Evolutionary conservation across 2,113 vertebrate species (phyloP).

Genomic region (Indicator indicator): DNA sequence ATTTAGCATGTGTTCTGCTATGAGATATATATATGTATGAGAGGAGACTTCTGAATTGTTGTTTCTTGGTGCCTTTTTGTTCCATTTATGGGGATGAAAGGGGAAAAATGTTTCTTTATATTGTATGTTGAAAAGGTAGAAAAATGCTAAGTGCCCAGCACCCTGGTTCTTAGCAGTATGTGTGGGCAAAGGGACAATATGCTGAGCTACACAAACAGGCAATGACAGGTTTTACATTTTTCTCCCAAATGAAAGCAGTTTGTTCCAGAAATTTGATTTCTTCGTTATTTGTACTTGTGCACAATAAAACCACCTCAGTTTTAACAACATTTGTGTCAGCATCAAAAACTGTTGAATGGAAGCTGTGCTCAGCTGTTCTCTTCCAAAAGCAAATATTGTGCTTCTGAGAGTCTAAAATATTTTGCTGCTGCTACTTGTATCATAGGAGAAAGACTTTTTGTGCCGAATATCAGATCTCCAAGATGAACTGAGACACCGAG

Average conservation of each 20-base stretch:
- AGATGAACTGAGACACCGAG: conserved; percentile 90
- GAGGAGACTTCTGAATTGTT: neutral
- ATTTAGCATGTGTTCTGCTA: neutral
- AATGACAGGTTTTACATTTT: neutral
- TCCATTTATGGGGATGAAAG: neutral
- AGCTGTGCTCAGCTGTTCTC: neutral
- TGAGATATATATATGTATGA: neutral
- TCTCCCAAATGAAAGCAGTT: neutral
- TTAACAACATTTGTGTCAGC: neutral
- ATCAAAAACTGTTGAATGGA: neutral
- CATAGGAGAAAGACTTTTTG: conserved; percentile 89
- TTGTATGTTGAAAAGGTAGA: rapidly evolving
- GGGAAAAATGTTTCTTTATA: neutral
- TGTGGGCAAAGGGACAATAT: neutral
- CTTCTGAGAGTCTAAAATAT: neutral
- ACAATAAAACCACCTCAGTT: neutral
- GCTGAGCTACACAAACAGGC: neutral
- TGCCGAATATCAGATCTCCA: conserved; percentile 89
- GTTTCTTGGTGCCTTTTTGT: neutral
- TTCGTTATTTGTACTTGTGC: neutral
- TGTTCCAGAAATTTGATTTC: neutral
- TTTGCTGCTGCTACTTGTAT: conserved; percentile 9
- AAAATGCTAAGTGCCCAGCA: neutral
- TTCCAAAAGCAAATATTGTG: neutral
- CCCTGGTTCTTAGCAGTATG: neutral